Base-by-base conservation (phyloP, 2,888 invertebrate species). In the Bombylius major region DNA sequence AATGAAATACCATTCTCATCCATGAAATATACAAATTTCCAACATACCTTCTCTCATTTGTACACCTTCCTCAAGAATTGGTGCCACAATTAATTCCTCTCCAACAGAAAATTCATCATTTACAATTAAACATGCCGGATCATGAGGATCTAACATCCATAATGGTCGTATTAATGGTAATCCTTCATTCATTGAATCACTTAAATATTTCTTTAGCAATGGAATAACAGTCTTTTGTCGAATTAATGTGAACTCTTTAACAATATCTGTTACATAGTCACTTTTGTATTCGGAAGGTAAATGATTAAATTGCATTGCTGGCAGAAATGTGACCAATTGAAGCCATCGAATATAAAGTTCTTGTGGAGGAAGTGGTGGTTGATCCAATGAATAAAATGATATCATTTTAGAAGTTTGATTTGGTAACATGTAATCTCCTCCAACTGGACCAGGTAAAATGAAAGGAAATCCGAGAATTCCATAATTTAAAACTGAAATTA, bases 381-480 rank as follows among this genome's bases (percentile, higher is more conserved):
- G 77, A 57, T 72, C 78, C 51, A 77, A 76, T 60, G 76, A 70
- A 66, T 76, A 80, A 58, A 80, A 81, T 23, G 80, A 69, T 8
- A 69, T 59, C 70, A 73, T 72, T 64, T 72, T 73, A 13, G 58
- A 53, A 12, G 53, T 77, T 50, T 76, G 76, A 3, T 79, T 78
- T 4, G 83, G 80, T 60, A 84, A 77, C 51, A 83, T 80, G 47
- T 86, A 86, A 65, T 93, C 92, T 0, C 94, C 97, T 0, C 97
- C 97, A 1, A 97, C 90, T 5, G 94, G 88, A 1, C 96, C 95
- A 0, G 95, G 92, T 77, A 96, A 84, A 48, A 95, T 81, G 65
- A 95, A 95, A 0, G 94, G 94, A 72, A 89, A 96, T 0, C 97
- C 97, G 52, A 91, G 83, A 32, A 95, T 81, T 0, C 95, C 94